Evolutionary conservation across 2,797 vertebrate genomes (phyloP).

Genomic region (Lemur catta): DNA sequence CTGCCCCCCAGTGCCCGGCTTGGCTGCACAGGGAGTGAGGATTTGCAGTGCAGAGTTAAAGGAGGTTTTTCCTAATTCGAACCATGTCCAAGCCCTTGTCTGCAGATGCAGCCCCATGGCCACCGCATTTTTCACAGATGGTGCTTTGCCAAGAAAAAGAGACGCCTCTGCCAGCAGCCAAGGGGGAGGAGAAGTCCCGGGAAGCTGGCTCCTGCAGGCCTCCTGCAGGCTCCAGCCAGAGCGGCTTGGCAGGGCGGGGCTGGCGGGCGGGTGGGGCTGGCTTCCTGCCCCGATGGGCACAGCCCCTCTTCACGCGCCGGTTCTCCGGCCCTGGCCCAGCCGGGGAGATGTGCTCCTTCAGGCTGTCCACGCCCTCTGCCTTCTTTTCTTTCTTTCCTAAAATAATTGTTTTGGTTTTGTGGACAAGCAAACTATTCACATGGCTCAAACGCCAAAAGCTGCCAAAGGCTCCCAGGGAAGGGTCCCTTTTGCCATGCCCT

Average conservation of each 20-base stretch:
- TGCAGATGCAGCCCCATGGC: not conserved
- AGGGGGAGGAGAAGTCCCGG: slow-evolving; percentile 16
- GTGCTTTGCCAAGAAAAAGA: slow-evolving; percentile 30
- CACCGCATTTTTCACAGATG: not conserved
- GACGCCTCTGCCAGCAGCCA: not conserved
- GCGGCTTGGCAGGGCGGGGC: not conserved
- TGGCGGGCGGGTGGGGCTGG: not conserved
- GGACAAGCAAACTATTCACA: not conserved
- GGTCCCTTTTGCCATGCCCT: fast-evolving
- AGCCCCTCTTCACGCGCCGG: not conserved
- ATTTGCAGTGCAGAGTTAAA: not conserved
- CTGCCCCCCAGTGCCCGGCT: not conserved
- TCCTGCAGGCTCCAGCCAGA: not conserved
- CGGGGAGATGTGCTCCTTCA: not conserved
- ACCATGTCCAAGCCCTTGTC: not conserved
- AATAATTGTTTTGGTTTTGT: slow-evolving; percentile 5
- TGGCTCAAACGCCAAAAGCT: not conserved
- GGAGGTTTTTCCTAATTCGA: not conserved
- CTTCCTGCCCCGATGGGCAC: not conserved
- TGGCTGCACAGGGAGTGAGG: not conserved
- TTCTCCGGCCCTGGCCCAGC: not conserved
- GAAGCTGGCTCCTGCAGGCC: not conserved
- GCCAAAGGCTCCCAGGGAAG: not conserved
- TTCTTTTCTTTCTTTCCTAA: not conserved
- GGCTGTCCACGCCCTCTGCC: not conserved